phyloP scores from a whole-genome alignment of 2,113 vertebrate species.

The Chionis minor region DNA sequence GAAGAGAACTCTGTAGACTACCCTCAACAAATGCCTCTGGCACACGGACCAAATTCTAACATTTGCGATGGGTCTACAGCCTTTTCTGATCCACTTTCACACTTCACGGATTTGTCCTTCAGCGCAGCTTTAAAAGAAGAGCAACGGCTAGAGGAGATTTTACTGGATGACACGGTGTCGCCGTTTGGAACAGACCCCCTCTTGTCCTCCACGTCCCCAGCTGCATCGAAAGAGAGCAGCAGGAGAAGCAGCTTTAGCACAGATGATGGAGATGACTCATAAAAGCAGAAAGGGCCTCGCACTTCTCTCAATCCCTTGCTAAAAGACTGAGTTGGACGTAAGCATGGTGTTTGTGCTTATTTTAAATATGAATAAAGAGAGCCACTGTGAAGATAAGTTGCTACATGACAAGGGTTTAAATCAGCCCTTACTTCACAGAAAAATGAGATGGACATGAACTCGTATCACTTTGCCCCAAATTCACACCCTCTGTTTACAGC shows the following conservation, averaged over 20 bases:
- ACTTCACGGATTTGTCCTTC: conserved; percentile 96
- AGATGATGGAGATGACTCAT: conserved; percentile 85
- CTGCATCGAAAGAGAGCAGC: conserved; percentile 90
- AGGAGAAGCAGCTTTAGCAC: conserved; percentile 93
- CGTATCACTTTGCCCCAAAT: background rate
- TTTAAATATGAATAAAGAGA: background rate
- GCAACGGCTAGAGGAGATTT: conserved; percentile 85
- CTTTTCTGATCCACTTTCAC: conserved; percentile 94
- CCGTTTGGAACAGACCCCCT: conserved; percentile 90
- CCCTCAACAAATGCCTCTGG: conserved; percentile 74
- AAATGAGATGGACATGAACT: background rate
- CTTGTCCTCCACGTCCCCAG: conserved; percentile 87
- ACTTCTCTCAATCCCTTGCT: background rate
- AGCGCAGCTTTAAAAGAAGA: conserved; percentile 92
- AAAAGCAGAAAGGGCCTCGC: conserved; percentile 42
- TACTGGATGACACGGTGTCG: conserved; percentile 87
- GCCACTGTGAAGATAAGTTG: background rate
- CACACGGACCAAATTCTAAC: conserved; percentile 71
- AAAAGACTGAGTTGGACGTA: background rate
- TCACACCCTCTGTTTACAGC: background rate
- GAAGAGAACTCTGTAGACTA: conserved; percentile 85
- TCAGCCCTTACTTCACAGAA: background rate
- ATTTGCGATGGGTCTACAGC: conserved; percentile 76
- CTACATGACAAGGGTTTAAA: background rate
- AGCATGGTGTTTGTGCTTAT: background rate